These are phyloP conservation scores for Actinia equina DNA, from an alignment of 64 coral and sea anemone species.

Conservation along the genomic window DNA sequence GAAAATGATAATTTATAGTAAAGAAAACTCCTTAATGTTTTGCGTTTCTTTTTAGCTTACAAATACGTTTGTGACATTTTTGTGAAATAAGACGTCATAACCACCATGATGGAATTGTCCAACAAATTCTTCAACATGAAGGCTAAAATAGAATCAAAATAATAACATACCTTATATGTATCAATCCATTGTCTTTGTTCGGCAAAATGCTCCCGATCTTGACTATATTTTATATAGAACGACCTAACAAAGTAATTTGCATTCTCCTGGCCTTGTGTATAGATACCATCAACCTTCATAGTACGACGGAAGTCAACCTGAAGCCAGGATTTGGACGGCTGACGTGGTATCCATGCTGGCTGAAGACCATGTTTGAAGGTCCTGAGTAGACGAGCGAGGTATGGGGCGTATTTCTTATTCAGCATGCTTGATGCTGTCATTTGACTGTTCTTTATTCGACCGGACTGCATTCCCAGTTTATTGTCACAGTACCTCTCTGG, in stretches of 20 bases:
- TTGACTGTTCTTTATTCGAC: slow-evolving; percentile 60
- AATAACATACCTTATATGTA: slow-evolving; percentile 20
- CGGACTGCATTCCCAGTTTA: slow-evolving; percentile 60
- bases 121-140: too few relatives aligned
- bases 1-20: too few relatives aligned
- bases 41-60: too few relatives aligned
- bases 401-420: background rate
- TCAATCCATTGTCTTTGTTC: slow-evolving; percentile 54
- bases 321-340: slow-evolving; percentile 39
- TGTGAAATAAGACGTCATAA: too few relatives aligned
- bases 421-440: slow-evolving; percentile 57
- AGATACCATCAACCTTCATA: slow-evolving; percentile 49
- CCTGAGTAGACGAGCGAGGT: slow-evolving; percentile 21
- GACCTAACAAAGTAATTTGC: slow-evolving; percentile 47
- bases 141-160: too few relatives aligned
- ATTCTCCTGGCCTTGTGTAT: slow-evolving; percentile 53
- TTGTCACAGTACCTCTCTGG: slow-evolving; percentile 60
- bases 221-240: slow-evolving; percentile 46
- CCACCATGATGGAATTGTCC: too few relatives aligned
- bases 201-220: slow-evolving; percentile 38
- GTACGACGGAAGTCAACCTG: slow-evolving; percentile 46
- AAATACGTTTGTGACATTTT: too few relatives aligned
- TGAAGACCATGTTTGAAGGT: slow-evolving; percentile 6
- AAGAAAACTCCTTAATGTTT: too few relatives aligned
- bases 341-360: slow-evolving; percentile 33